These are phyloP conservation scores for Podargus strigoides DNA, from an alignment of 2,797 vertebrate genomes.

Conservation along the genomic window DNA sequence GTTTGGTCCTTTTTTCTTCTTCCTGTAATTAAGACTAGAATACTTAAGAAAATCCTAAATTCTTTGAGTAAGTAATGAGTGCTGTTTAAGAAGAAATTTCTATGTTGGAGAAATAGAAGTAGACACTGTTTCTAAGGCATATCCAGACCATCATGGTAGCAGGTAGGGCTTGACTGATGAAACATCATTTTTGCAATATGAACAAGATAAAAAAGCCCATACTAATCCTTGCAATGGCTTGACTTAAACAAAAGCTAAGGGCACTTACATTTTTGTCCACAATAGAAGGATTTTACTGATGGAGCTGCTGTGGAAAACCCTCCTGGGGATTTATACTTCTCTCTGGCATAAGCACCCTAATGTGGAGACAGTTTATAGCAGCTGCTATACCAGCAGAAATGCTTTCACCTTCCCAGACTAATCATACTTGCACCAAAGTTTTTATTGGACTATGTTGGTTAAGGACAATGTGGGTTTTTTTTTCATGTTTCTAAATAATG, in stretches of 20 bases:
- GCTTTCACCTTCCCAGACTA: not conserved
- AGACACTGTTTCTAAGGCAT: not conserved
- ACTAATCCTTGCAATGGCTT: not conserved
- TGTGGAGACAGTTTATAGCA: not conserved
- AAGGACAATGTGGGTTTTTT: not conserved
- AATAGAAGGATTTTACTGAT: conserved; percentile 11
- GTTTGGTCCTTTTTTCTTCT: not conserved
- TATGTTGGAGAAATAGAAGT: not conserved
- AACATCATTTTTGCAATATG: not conserved
- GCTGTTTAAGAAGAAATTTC: not conserved
- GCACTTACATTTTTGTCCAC: not conserved
- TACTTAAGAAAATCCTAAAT: not conserved
- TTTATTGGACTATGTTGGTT: not conserved
- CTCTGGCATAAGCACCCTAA: not conserved
- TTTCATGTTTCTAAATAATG: not conserved
- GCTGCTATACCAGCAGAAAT: not conserved
- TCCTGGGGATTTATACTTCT: not conserved
- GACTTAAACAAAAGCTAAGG: not conserved
- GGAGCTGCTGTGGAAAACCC: not conserved
- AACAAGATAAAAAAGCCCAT: not conserved
- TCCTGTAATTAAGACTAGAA: not conserved
- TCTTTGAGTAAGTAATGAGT: not conserved
- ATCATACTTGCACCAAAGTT: not conserved
- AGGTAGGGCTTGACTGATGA: not conserved
- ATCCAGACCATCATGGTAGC: not conserved